Evolutionary conservation across 2,888 invertebrate genomes (phyloP), one percentile per base, ranked within the genome.

Genomic region (Itoplectis maculator): DNA sequence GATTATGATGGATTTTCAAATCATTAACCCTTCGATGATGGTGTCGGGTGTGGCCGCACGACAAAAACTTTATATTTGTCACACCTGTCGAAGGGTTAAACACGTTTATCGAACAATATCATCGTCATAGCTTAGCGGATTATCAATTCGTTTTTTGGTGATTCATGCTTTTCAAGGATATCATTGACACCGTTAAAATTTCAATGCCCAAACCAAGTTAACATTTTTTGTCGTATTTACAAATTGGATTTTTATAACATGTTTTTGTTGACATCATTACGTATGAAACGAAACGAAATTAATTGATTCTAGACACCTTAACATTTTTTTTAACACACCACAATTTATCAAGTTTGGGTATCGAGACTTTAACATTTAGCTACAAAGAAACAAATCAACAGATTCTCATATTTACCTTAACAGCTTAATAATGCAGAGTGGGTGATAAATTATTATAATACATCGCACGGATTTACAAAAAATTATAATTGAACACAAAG

Each of bases 121-220:
- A 45, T 11, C n/a, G n/a, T 4, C 0, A 13, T n/a, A 45, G 13
- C 51, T 51, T 51, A 49, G 47, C 15, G 18, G n/a, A 9, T 11
- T 13, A 40, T 45, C 47, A 8, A 47, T 47, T 66, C 7, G 42
- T 15, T 72, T 45, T n/a, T 35, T 29, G 15, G 15, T 35, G 18
- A 42, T 69, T 42, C 9, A 68, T 66, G 13, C 11, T 54, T 68
- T 49, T 61, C n/a, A 69, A 75, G n/a, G 54, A 61, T 49, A 49
- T 68, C 45, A 61, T 61, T 69, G 15, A 42, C 23, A 47, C 6
- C 3, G 9, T 23, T 42, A 29, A 65, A 40, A 42, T 51, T 20
- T 51, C 9, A 20, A 51, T 8, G 20, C 18, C 9, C 51, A 51
- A 51, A 20, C 20, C 2, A 51, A 51, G 20, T 20, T 51, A 6